Percentiles rank a stretch among this genome's conserved stretches.
These are phyloP conservation scores for Ctena decussata DNA, from an alignment of 2,888 invertebrate species.

Conservation along the genomic window DNA sequence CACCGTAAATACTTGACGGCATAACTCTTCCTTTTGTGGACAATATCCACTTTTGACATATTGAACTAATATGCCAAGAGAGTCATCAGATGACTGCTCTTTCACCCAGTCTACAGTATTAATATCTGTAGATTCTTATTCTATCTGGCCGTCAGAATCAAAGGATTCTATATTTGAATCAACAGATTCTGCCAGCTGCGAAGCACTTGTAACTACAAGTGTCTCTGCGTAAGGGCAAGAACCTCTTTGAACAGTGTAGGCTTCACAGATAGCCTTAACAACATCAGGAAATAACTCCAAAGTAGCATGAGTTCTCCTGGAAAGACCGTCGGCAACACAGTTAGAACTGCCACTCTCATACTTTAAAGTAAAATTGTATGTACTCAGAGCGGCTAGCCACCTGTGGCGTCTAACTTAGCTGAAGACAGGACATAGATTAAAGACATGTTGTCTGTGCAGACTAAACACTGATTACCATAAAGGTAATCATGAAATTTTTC, in stretches of 20 bases:
- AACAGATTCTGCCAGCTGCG: neutral
- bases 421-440: neutral
- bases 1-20: neutral
- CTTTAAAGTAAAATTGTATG: neutral
- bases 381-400: neutral
- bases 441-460: neutral
- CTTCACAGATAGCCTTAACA: neutral
- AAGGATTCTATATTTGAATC: neutral
- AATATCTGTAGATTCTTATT: neutral
- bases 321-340: neutral
- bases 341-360: neutral
- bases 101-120: neutral
- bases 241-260: neutral
- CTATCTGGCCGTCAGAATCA: too few species aligned
- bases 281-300: neutral
- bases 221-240: neutral
- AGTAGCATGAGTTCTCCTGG: neutral
- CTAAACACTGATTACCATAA: neutral
- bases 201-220: neutral
- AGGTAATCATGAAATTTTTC: conserved; percentile 1
- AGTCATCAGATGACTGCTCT: neutral
- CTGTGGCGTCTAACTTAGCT: neutral
- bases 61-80: neutral
- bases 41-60: neutral
- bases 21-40: neutral